Conservation (phyloP, 2,888 invertebrate species). For the Ethmia dodecea region DNA sequence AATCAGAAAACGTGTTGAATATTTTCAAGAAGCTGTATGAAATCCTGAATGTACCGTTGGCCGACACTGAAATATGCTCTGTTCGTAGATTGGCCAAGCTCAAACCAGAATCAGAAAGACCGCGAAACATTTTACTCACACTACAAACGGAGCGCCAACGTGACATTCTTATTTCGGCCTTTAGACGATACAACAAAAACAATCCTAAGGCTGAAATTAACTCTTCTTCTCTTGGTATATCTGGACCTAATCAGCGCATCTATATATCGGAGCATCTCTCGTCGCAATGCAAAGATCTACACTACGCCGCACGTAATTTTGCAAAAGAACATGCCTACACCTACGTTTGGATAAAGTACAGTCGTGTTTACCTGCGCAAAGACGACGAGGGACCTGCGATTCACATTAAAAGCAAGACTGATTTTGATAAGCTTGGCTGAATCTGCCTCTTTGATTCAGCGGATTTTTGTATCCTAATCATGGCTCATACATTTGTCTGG, state of each 20-base stretch:
- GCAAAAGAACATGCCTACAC: neutral
- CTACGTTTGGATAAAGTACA: neutral
- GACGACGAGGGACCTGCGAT: neutral
- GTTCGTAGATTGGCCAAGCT: neutral
- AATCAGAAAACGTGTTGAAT: neutral
- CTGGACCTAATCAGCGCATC: neutral
- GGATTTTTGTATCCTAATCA: too few species aligned
- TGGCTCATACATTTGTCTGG: neutral
- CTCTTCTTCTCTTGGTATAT: neutral
- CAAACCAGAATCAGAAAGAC: neutral
- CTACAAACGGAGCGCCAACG: neutral
- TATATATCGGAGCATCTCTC: neutral
- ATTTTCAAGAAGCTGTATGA: neutral
- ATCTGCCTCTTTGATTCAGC: too few species aligned
- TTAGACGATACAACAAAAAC: neutral
- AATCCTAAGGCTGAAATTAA: neutral
- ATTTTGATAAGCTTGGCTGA: neutral
- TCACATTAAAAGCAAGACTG: neutral
- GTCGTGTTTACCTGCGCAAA: neutral
- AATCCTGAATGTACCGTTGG: neutral
- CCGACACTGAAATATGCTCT: neutral
- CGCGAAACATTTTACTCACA: neutral
- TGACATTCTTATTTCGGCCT: neutral
- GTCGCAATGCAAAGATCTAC: neutral
- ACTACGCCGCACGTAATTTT: neutral